Conservation (phyloP, 2,888 invertebrate genomes). For the Chymomyza fuscimana region DNA sequence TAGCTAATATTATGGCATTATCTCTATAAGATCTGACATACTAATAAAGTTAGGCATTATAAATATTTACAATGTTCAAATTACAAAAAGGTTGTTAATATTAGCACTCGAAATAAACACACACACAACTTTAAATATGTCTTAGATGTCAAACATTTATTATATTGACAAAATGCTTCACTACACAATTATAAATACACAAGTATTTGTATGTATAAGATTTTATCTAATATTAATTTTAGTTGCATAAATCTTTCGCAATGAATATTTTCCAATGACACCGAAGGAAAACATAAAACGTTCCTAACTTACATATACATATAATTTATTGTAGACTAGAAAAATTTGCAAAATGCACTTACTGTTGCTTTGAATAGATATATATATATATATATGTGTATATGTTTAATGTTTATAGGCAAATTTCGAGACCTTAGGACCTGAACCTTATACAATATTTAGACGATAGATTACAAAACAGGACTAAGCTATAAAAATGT, state of each 20-base stretch:
- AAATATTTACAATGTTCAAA: too few relatives aligned
- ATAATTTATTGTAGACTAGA: constrained; percentile 60
- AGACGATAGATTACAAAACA: constrained; percentile 53
- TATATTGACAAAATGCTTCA: constrained; percentile 44
- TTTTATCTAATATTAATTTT: constrained; percentile 9
- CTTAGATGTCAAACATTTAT: constrained; percentile 32
- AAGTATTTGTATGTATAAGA: constrained; percentile 27
- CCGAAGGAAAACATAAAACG: constrained; percentile 49
- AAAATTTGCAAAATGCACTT: constrained; percentile 61
- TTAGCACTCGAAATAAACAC: not conserved
- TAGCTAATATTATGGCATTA: too few relatives aligned
- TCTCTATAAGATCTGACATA: too few relatives aligned
- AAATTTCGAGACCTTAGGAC: constrained; percentile 25
- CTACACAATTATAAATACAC: constrained; percentile 46
- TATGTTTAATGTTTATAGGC: constrained; percentile 10
- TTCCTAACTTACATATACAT: constrained; percentile 45
- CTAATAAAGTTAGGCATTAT: too few relatives aligned
- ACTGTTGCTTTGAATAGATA: constrained; percentile 23
- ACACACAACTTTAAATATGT: not conserved
- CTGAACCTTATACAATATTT: constrained; percentile 9
- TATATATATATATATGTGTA: constrained; percentile 26
- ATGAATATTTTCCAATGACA: constrained; percentile 43
- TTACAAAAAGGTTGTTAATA: too few relatives aligned
- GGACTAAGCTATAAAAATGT: constrained; percentile 57
- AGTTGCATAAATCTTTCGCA: constrained; percentile 44